phyloP scores from a whole-genome alignment of 2,888 invertebrate species.

The Molanna angustata region DNA sequence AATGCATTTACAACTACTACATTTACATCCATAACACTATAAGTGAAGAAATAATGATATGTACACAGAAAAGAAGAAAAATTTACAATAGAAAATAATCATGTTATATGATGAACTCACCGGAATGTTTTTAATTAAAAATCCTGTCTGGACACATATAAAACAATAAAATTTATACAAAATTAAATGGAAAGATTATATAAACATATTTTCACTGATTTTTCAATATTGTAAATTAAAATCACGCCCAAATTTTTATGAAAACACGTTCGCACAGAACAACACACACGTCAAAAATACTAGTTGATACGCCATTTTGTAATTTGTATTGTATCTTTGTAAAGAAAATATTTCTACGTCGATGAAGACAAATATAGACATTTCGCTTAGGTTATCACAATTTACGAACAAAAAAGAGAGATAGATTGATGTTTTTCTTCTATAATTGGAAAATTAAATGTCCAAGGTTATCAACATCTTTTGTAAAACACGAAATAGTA shows the following conservation, averaged over 20 bases:
- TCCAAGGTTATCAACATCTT: too few species aligned
- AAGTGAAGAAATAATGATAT: conserved; percentile 7
- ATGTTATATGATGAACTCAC: conserved; percentile 18
- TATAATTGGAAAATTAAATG: too few species aligned
- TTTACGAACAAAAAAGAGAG: too few species aligned
- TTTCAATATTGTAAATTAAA: conserved; percentile 5
- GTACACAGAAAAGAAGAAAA: conserved; percentile 10
- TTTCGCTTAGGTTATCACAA: too few species aligned
- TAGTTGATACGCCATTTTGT: conserved; percentile 20
- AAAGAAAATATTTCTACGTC: too few species aligned
- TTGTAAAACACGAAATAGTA: too few species aligned
- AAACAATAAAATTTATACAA: conserved; percentile 11
- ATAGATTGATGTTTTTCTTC: too few species aligned
- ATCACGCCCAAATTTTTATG: conserved; percentile 19
- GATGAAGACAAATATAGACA: too few species aligned
- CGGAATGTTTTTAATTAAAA: conserved; percentile 20
- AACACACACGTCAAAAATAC: conserved; percentile 22
- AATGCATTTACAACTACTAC: not conserved
- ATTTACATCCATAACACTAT: not conserved
- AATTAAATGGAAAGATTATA: not conserved
- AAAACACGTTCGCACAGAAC: conserved; percentile 17
- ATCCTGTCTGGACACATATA: conserved; percentile 14
- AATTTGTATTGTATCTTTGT: too few species aligned
- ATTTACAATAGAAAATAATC: conserved; percentile 12
- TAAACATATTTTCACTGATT: conserved; percentile 18